phyloP scores from a whole-genome alignment of 2,113 vertebrate genomes.

The Mastomys natalensis region DNA sequence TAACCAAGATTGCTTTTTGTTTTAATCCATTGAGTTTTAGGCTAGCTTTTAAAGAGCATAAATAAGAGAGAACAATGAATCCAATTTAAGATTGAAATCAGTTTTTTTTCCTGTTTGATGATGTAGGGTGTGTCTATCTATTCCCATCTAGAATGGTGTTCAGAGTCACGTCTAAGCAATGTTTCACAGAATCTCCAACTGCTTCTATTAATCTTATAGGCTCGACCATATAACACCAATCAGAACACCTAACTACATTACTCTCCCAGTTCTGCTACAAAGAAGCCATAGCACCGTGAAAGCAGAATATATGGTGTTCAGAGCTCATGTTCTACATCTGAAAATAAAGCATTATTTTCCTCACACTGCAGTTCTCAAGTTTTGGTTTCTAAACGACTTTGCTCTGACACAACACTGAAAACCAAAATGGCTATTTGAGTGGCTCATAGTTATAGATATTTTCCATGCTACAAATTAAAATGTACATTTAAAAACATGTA shows the following conservation, averaged over 20 bases:
- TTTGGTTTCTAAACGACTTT: neutral
- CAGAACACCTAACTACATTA: neutral
- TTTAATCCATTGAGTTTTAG: neutral
- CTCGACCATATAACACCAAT: neutral
- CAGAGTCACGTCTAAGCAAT: neutral
- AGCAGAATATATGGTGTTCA: neutral
- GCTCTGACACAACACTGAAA: neutral
- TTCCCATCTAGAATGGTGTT: neutral
- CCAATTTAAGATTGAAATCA: slow-evolving; percentile 27
- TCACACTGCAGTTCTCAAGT: neutral
- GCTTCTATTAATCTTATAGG: neutral
- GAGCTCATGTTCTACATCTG: neutral
- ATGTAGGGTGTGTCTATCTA: neutral
- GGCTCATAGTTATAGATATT: neutral
- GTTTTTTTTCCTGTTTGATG: neutral
- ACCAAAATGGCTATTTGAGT: neutral
- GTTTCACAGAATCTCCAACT: neutral
- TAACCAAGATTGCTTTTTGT: neutral
- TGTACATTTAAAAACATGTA: neutral
- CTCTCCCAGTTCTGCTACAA: neutral
- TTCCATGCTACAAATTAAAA: neutral
- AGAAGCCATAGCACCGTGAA: neutral
- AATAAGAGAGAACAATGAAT: neutral
- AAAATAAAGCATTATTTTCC: neutral
- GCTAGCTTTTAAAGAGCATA: neutral